A percentile compares a stretch with the other conserved stretches of the same genome.
phyloP scores from a whole-genome alignment of 2,888 invertebrate species.

The Drosophila recens region DNA sequence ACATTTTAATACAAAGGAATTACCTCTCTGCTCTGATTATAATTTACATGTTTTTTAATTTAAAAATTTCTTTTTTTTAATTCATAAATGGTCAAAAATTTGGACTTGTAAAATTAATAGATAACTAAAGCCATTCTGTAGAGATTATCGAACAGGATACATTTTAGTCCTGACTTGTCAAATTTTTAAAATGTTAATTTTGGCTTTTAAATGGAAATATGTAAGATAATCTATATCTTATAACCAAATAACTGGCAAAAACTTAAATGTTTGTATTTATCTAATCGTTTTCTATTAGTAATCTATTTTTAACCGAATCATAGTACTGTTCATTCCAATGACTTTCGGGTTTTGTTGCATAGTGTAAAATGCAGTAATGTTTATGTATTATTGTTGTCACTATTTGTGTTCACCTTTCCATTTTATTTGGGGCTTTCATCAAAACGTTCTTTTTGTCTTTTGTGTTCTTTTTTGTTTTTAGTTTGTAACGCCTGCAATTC shows the following conservation, averaged over 20 bases:
- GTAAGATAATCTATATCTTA: background rate
- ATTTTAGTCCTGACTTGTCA: background rate
- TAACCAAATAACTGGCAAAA: background rate
- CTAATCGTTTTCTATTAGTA: background rate
- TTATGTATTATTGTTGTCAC: conserved; percentile 27
- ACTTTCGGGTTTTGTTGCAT: conserved; percentile 1
- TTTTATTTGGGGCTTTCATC: conserved; percentile 52
- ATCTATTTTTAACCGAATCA: background rate
- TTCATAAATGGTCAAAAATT: too few species aligned
- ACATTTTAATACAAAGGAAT: too few species aligned
- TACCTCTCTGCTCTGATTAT: too few species aligned
- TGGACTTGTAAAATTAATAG: too few species aligned
- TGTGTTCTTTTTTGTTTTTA: conserved; percentile 81
- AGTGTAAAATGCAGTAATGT: conserved; percentile 2
- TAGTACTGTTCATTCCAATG: background rate
- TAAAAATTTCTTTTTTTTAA: too few species aligned
- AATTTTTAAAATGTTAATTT: too few species aligned
- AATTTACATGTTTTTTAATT: too few species aligned
- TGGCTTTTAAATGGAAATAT: too few species aligned
- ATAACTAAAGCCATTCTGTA: too few species aligned
- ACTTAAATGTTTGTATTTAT: background rate
- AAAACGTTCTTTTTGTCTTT: conserved; percentile 57
- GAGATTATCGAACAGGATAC: background rate
- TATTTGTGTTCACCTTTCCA: conserved; percentile 32
- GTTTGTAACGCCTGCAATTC: conserved; percentile 87